Conservation (phyloP, 1,140 invertebrate species). For the Drosophila nasuta region DNA sequence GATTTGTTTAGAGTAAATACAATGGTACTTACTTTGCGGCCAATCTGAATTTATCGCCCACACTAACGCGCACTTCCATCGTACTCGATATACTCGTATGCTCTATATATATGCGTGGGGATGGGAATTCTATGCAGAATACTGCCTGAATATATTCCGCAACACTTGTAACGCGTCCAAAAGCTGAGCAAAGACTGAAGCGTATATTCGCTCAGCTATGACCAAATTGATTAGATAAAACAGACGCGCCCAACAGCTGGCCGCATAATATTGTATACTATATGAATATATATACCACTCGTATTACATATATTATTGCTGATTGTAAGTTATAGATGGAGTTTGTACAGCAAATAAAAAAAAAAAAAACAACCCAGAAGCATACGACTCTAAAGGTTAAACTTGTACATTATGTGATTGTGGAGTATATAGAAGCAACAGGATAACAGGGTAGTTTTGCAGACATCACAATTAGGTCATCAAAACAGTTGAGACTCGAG, state of each 20-base stretch:
- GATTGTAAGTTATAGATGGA: constrained; percentile 13
- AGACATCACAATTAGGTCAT: constrained; percentile 51
- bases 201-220: constrained; percentile 39
- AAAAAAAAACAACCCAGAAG: not conserved
- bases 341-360: not conserved
- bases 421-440: constrained; percentile 10
- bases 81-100: constrained; percentile 5
- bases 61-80: constrained; percentile 63
- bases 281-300: not conserved
- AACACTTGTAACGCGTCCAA: constrained; percentile 64
- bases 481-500: constrained; percentile 42
- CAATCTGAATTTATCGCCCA: constrained; percentile 60
- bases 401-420: not conserved
- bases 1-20: constrained; percentile 7
- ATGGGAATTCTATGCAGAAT: constrained; percentile 5
- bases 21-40: constrained; percentile 58
- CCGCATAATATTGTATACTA: not conserved
- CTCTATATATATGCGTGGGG: constrained; percentile 18
- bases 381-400: not conserved
- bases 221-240: constrained; percentile 48
- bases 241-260: constrained; percentile 52
- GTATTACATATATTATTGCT: constrained; percentile 2
- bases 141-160: constrained; percentile 30
- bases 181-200: constrained; percentile 61
- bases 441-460: constrained; percentile 36